Percentiles rank a stretch among this genome's conserved stretches.
Evolutionary conservation across 2,113 vertebrate species (phyloP).

Genomic region (Ranitomeya variabilis): DNA sequence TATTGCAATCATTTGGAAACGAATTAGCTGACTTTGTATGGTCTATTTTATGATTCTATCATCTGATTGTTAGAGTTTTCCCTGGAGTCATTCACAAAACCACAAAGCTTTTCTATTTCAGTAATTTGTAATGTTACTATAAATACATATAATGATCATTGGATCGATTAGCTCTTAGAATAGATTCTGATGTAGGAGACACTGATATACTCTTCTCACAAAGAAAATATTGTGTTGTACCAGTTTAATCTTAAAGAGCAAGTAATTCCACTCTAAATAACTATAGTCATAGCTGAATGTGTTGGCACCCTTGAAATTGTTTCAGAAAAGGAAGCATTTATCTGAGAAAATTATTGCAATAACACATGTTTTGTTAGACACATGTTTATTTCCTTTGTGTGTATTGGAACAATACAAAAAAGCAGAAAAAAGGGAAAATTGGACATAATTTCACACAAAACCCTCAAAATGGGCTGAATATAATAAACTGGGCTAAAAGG

Average conservation of each 20-base stretch:
- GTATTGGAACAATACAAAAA: no score
- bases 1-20: not conserved
- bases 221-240: not conserved
- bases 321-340: no score
- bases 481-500: no score
- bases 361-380: no score
- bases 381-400: no score
- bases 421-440: no score
- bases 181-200: not conserved
- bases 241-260: not conserved
- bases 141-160: constrained; percentile 27
- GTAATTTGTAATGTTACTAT: constrained; percentile 28
- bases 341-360: no score
- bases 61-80: not conserved
- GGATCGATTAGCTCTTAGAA: constrained; percentile 28
- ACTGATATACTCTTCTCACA: not conserved
- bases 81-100: not conserved
- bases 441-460: no score
- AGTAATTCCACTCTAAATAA: not conserved
- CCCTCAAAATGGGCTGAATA: no score
- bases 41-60: not conserved
- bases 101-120: not conserved
- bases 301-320: no score
- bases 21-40: not conserved
- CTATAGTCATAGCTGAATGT: no score